Base-by-base conservation (phyloP, 2,888 invertebrate species). In the Acrobasis repandana region DNA sequence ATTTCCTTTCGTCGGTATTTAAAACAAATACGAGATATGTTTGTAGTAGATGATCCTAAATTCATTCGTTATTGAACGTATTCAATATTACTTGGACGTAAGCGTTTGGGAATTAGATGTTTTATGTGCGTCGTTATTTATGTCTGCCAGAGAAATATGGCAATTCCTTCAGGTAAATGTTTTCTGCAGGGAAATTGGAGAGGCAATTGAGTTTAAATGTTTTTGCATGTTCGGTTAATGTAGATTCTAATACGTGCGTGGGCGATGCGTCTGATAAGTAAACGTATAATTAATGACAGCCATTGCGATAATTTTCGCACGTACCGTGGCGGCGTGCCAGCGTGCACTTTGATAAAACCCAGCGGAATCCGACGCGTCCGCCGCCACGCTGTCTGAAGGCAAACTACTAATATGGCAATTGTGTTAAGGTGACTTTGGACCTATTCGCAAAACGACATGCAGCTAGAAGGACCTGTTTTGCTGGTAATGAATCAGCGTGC, bases 311-410 rank as follows among this genome's bases (percentile, higher is more conserved):
- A 58, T 58, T 58, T 58, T 49, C 58, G 34, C 57, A 15, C 52
- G 34, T 46, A 16, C 11, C 33, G 69, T 76, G 82, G 84, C 79
- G 64, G 68, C 56, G 63, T 79, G 83, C 82, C 83, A 83, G 77
- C 68, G 62, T 68, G 68, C 73, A 69, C 73, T 72, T 72, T 71
- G 76, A 82, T 79, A 69, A 74, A 76, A 77, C 72, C 67, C 73
- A 74, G 71, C 20, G 20, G 20, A n/a, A 57, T 62, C 72, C 28
- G 67, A 69, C 70, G 68, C 66, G 66, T 63, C 61, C 63, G 80
- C 68, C 86, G 87, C 88, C 88, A 79, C 66, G 80, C 85, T 66
- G 88, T 88, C 89, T 89, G 83, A 84, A 85, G 82, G 83, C 73
- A 73, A 83, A 82, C 82, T 70, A 76, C 79, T 80, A 72, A 72